Base-by-base conservation (phyloP, 35 echinoderm and acorn worm species). In the Hemicentrotus pulcherrimus region DNA sequence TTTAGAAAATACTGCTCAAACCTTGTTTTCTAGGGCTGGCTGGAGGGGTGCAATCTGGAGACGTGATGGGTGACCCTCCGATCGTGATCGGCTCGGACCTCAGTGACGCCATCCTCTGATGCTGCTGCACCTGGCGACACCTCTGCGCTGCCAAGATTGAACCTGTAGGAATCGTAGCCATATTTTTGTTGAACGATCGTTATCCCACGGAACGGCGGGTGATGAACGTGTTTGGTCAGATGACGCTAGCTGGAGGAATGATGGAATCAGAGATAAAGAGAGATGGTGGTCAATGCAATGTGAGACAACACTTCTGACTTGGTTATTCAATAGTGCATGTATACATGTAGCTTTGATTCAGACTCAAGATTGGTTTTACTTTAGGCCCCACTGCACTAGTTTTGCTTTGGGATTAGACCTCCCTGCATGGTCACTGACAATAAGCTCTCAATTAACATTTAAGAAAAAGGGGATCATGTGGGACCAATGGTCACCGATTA, bases 111-210 rank as follows among this genome's bases (percentile, higher is more conserved):
- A 45, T 24, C 19, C 32, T 90, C 88, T 90, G 88, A 33, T 32
- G 88, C 12, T 16, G 46, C 88, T 90, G 88, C 19, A 90, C 14
- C 88, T 90, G 31, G 11, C 31, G 88, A 78, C 88, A 90, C 14
- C 46, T 33, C 32, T 47, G 88, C 32, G 46, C 88, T 30, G 88
- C 88, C 19, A 90, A 45, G 31, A 33, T 45, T 8, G 88, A 32
- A 90, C 88, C 88, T 7, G 88, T 90, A 14, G 88, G 88, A 90
- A 90, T 45, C 0, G 88, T 90, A 90, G 88, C 88, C 88, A 90
- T 90, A 8, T 90, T 90, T n/a, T n/a, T 78, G 0, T 78, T 28
- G 19, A 8, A 28, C 19, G 28, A 78, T 78, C 50, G 50, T 55
- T 15, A 15, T 55, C 50, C 12, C 10, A 10, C 50, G 10, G 65